Evolutionary conservation across 2,888 invertebrate genomes (phyloP).

Genomic region (Macaria notata): DNA sequence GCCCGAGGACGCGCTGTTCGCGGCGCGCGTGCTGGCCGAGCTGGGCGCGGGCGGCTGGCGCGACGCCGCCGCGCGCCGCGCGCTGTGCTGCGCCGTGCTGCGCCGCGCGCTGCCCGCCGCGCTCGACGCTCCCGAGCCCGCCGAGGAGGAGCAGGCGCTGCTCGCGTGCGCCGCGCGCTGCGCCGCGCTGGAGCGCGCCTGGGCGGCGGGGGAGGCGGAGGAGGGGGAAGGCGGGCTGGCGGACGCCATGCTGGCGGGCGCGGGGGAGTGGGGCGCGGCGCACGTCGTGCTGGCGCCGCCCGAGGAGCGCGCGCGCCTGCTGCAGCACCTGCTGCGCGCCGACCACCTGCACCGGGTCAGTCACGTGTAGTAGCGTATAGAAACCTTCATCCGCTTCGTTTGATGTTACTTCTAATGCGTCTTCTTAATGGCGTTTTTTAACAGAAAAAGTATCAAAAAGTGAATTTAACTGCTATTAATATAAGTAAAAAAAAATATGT

Average conservation of each 20-base stretch:
- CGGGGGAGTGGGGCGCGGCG: slow-evolving; percentile 49
- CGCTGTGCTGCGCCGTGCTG: slow-evolving; percentile 32
- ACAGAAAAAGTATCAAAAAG: no score
- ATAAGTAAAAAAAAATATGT: no score
- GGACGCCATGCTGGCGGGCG: slow-evolving; percentile 39
- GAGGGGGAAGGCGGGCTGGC: slow-evolving; percentile 17
- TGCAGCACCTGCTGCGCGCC: slow-evolving; percentile 8
- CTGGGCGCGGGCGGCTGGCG: slow-evolving; percentile 36
- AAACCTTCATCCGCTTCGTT: no score
- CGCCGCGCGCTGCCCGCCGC: slow-evolving; percentile 33
- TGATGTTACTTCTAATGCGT: no score
- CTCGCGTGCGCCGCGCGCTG: slow-evolving; percentile 46
- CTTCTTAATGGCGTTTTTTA: no score
- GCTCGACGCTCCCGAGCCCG: slow-evolving; percentile 25
- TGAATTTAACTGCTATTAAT: no score
- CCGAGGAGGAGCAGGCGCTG: slow-evolving; percentile 23
- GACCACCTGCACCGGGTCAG: slow-evolving; percentile 24
- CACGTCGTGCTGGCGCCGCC: slow-evolving; percentile 36
- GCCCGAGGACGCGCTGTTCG: slow-evolving; percentile 41
- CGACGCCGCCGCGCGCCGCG: slow-evolving; percentile 32
- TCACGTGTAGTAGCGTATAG: no score
- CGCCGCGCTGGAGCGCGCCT: slow-evolving; percentile 38
- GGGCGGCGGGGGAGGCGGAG: slow-evolving; percentile 25
- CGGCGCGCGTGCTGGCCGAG: slow-evolving; percentile 42
- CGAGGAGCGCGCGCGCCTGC: slow-evolving; percentile 28